Evolutionary conservation across 2,113 vertebrate genomes (phyloP), one percentile per base, ranked within the genome.

Genomic region (Aptenodytes forsteri): DNA sequence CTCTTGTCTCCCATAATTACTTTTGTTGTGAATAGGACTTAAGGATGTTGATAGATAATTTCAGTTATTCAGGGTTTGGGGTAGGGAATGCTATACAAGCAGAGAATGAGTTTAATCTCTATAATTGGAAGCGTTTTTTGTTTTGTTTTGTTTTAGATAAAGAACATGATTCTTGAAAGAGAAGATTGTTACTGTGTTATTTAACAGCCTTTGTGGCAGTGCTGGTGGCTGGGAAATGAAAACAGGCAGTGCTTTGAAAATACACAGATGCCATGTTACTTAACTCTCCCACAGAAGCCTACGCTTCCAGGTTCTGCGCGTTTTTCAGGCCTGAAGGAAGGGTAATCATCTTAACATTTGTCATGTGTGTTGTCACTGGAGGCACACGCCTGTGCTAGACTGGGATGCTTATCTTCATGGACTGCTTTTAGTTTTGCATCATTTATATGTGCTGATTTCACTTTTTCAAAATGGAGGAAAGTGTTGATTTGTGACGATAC

Each of bases 11-110:
- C 44, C 16, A 23, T 71, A 84, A 79, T 89, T 73, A 66, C 42
- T 92, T 94, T 56, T 78, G 25, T 62, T 84, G 32, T 64, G 73
- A 92, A n/a, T 62, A n/a, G 66, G 38, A 82, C 29, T 87, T 78
- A 78, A 84, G 80, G 8, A 67, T 81, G 64, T 84, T 89, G 87
- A 55, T 55, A 71, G 55, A 75, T 71, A 93, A 87, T 92, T 87
- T 91, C 36, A 73, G 0, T 56, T 87, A 27, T 34, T 9, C 16
- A n/a, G 47, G 34, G 23, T 82, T 84, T 84, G n/a, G 58, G 38
- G 26, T 36, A 82, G 26, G 23, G 32, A 94, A 71, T 9, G 10
- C 7, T 79, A 25, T 46, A 55, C 55, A 93, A 78, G 10, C 26
- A 87, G 65, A 79, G 17, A 47, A 92, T 62, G 38, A 72, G 20